Conservation (phyloP, 2,797 vertebrate species). For the Nannoperca australis region DNA sequence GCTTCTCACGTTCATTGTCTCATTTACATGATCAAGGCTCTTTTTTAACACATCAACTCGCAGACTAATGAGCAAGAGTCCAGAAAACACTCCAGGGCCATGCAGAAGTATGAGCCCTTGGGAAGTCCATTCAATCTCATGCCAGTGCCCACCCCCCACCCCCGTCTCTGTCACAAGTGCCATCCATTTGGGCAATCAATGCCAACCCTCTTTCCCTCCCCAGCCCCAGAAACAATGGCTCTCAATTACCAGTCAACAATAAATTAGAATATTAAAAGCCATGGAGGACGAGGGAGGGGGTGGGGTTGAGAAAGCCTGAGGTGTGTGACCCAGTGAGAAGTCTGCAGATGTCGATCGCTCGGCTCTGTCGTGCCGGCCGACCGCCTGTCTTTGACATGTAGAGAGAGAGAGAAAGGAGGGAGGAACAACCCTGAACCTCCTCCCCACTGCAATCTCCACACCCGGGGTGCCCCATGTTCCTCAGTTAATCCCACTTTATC, state of each 20-base stretch:
- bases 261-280: slow-evolving; percentile 86
- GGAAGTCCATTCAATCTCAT: slow-evolving; percentile 67
- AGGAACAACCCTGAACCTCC: slow-evolving; percentile 34
- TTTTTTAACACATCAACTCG: slow-evolving; percentile 71
- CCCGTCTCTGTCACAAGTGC: slow-evolving; percentile 67
- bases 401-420: slow-evolving; percentile 36
- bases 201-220: slow-evolving; percentile 47
- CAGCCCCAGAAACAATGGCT: slow-evolving; percentile 69
- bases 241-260: slow-evolving; percentile 78
- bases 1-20: slow-evolving; percentile 62
- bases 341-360: slow-evolving; percentile 78
- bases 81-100: slow-evolving; percentile 71
- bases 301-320: slow-evolving; percentile 64
- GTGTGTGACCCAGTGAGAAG: slow-evolving; percentile 82
- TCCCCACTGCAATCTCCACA: slow-evolving; percentile 24
- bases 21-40: slow-evolving; percentile 79
- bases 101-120: slow-evolving; percentile 68
- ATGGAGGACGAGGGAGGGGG: slow-evolving; percentile 43
- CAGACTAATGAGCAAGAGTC: slow-evolving; percentile 59
- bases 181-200: slow-evolving; percentile 71
- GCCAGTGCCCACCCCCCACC: slow-evolving; percentile 59
- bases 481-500: slow-evolving; percentile 92
- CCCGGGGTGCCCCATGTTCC: slow-evolving; percentile 46
- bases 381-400: slow-evolving; percentile 66
- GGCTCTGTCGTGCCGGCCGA: slow-evolving; percentile 31